Conservation (phyloP, 2,113 vertebrate genomes). For the Charina bottae region DNA sequence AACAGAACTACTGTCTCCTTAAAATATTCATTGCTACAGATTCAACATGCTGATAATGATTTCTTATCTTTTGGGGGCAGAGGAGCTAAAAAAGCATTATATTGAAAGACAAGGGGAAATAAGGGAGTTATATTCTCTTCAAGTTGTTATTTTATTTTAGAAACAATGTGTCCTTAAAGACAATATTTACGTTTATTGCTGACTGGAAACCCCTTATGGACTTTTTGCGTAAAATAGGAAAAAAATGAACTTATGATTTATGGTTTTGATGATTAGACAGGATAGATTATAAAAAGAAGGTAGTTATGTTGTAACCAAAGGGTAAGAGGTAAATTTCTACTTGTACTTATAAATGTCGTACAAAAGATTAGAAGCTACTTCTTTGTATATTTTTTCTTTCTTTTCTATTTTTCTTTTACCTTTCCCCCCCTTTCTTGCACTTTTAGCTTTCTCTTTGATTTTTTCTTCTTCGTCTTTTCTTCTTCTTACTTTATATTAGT, state of each 20-base stretch:
- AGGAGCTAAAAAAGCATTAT: constrained; percentile 11
- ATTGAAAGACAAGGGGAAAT: constrained; percentile 32
- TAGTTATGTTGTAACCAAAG: background rate
- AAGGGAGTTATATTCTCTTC: background rate
- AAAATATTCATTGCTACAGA: constrained; percentile 15
- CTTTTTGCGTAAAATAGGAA: background rate
- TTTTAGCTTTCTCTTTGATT: background rate
- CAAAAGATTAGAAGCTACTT: background rate
- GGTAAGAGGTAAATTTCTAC: background rate
- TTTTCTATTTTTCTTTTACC: background rate
- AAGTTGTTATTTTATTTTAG: constrained; percentile 8
- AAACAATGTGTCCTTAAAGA: background rate
- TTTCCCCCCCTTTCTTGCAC: background rate
- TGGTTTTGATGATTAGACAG: background rate
- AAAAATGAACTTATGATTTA: background rate
- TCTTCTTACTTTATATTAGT: background rate
- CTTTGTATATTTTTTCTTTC: background rate
- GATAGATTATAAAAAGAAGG: background rate
- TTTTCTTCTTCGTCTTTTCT: background rate
- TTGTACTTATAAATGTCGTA: background rate
- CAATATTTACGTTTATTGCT: background rate
- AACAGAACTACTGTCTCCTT: constrained; percentile 9
- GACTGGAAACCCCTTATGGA: background rate
- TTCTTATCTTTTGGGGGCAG: constrained; percentile 23
- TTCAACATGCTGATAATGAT: background rate